Percentiles rank a stretch among this genome's conserved stretches.
These are phyloP conservation scores for Tarsius wallacei DNA, from an alignment of 2,797 vertebrate genomes.

Conservation along the genomic window DNA sequence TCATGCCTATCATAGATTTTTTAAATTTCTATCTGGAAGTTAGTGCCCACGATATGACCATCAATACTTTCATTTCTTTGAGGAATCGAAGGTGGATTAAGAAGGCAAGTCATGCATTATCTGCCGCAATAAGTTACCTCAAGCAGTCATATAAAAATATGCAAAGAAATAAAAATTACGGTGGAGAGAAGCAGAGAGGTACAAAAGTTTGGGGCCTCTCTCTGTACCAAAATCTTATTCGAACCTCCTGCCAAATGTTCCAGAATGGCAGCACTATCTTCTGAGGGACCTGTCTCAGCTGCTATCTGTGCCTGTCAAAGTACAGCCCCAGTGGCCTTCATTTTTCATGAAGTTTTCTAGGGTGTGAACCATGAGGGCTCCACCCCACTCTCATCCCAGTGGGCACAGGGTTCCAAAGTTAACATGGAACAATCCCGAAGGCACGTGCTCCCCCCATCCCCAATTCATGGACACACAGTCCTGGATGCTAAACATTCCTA, in stretches of 20 bases:
- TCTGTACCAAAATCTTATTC: neutral
- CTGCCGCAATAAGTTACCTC: neutral
- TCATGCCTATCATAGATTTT: neutral
- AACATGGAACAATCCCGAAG: slow-evolving; percentile 68
- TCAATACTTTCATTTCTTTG: slow-evolving; percentile 1
- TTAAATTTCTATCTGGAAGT: neutral
- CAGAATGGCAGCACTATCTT: neutral
- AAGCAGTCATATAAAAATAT: slow-evolving; percentile 14
- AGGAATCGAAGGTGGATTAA: neutral
- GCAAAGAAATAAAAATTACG: slow-evolving; percentile 27
- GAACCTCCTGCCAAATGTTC: slow-evolving; percentile 25
- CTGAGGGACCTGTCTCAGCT: neutral
- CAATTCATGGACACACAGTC: slow-evolving; percentile 65
- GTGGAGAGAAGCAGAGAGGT: neutral
- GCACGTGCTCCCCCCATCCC: slow-evolving; percentile 23
- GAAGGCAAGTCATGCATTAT: neutral
- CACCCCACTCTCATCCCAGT: neutral
- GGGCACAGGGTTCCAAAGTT: slow-evolving; percentile 49
- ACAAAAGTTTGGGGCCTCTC: neutral
- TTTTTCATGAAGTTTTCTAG: neutral
- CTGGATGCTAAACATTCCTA: slow-evolving; percentile 75
- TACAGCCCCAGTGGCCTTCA: neutral
- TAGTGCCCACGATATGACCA: neutral
- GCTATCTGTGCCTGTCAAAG: slow-evolving; percentile 36
- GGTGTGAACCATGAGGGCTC: neutral